Percentiles rank a stretch among this genome's conserved stretches.
phyloP scores from a whole-genome alignment of 2,113 vertebrate genomes.

The Ceyx melanurus region DNA sequence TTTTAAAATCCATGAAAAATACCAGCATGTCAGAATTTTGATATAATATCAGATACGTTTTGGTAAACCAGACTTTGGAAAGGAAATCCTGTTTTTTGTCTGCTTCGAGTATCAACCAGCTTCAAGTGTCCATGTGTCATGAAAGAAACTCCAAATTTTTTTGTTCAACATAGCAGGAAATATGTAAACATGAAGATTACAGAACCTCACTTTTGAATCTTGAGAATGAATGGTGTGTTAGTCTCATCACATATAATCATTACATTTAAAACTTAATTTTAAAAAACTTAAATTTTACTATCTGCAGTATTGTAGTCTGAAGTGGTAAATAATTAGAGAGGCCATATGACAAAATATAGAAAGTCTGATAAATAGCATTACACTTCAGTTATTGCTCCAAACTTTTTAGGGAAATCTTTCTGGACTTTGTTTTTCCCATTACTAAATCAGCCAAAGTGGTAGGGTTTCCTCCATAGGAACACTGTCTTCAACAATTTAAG shows the following conservation, averaged over 20 bases:
- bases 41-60: neutral
- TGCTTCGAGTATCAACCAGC: neutral
- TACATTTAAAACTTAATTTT: no score
- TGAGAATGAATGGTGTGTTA: neutral
- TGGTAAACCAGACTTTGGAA: neutral
- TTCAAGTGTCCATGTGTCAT: neutral
- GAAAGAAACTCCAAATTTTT: neutral
- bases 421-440: neutral
- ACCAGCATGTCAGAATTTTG: neutral
- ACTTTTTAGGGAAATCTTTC: no score
- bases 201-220: neutral
- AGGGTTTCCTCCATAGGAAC: neutral
- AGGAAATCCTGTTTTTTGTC: neutral
- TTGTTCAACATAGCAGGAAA: neutral
- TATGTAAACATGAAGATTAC: neutral
- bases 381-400: no score
- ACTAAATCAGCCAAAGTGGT: accelerated
- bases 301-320: no score
- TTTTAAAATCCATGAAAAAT: neutral
- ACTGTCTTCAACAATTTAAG: neutral
- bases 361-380: no score
- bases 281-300: no score
- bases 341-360: no score
- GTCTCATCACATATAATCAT: no score
- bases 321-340: no score